phyloP scores from a whole-genome alignment of 2,888 invertebrate genomes.

The Cerceris ruficornis region DNA sequence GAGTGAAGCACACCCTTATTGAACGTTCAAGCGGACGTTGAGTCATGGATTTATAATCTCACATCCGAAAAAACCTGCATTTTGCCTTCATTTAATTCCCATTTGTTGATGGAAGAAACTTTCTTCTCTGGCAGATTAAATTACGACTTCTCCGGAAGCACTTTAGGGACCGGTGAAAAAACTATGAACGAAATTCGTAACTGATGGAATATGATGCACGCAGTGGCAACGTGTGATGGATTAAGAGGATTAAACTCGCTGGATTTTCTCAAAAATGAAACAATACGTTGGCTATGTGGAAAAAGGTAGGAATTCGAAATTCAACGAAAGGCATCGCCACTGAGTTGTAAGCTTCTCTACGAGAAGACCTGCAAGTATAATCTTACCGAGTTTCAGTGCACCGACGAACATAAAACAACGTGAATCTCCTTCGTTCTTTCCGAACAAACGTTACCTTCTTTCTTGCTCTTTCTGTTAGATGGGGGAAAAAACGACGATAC shows the following conservation, averaged over 20 bases:
- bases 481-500: no score
- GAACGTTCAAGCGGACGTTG: slow-evolving; percentile 6
- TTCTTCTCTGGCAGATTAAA: background rate
- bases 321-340: slow-evolving; percentile 16
- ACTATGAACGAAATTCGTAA: no score
- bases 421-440: slow-evolving; percentile 22
- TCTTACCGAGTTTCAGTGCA: slow-evolving; percentile 60
- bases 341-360: slow-evolving; percentile 60
- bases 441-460: slow-evolving; percentile 28
- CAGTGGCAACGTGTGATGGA: no score
- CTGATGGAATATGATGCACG: no score
- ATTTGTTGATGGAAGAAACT: background rate
- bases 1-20: slow-evolving; percentile 3
- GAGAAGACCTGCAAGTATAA: slow-evolving; percentile 69
- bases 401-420: slow-evolving; percentile 53
- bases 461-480: background rate
- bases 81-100: background rate
- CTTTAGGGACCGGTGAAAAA: no score
- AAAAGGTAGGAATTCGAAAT: slow-evolving; percentile 25
- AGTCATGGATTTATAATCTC: slow-evolving; percentile 46
- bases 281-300: no score
- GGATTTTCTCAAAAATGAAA: no score
- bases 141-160: background rate
- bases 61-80: background rate
- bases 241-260: no score